phyloP scores from a whole-genome alignment of 2,113 vertebrate genomes.

The Tauraco erythrolophus region DNA sequence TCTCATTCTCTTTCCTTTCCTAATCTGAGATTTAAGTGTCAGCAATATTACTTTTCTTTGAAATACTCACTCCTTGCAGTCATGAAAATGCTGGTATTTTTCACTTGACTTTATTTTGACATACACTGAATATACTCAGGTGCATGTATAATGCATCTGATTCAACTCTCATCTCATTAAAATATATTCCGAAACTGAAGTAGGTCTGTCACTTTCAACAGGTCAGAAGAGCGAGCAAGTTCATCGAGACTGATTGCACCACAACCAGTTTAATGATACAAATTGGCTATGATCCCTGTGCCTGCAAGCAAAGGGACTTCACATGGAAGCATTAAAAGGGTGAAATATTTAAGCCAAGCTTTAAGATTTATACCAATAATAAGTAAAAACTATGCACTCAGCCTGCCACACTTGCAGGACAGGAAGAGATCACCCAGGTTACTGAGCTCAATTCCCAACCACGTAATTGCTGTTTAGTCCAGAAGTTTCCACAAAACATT shows the following conservation, averaged over 20 bases:
- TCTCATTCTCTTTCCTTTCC: not conserved
- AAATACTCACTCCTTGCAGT: not conserved
- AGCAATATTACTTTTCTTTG: not conserved
- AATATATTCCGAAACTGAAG: not conserved
- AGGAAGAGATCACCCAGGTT: not conserved
- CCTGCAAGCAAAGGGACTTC: not conserved
- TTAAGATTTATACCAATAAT: not conserved
- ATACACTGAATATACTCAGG: not conserved
- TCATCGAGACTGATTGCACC: not conserved
- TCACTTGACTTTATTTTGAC: not conserved
- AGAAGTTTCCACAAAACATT: not conserved
- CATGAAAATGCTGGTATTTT: not conserved
- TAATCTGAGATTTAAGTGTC: not conserved
- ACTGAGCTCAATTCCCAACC: not conserved
- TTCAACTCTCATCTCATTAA: not conserved
- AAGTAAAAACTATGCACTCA: not conserved
- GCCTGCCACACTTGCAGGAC: not conserved
- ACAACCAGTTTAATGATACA: not conserved
- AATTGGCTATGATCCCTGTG: rapidly evolving
- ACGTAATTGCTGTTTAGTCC: not conserved
- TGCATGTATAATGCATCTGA: not conserved
- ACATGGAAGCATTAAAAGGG: not conserved
- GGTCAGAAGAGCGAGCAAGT: not conserved
- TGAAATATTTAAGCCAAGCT: not conserved
- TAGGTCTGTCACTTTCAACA: not conserved